A percentile compares a stretch with the other conserved stretches of the same genome.
These are phyloP conservation scores for Telmatherina bonti DNA, from an alignment of 2,797 vertebrate species.

Conservation along the genomic window DNA sequence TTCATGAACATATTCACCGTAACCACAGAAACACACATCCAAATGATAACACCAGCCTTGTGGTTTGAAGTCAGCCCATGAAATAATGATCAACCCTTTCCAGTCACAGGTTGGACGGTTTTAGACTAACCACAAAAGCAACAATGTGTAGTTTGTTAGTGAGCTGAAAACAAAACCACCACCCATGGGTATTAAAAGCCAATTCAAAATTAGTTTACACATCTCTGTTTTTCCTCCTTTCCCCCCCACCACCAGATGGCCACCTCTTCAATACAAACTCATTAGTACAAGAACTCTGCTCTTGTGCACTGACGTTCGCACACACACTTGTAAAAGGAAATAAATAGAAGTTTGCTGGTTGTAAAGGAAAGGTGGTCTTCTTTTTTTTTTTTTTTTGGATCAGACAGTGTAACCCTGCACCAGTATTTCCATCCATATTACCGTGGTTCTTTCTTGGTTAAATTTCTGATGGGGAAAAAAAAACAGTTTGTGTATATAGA, in stretches of 20 bases:
- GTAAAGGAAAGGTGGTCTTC: constrained; percentile 64
- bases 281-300: not conserved
- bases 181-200: not conserved
- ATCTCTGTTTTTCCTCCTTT: constrained; percentile 28
- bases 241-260: constrained; percentile 79
- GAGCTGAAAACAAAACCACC: constrained; percentile 59
- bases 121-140: not conserved
- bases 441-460: constrained; percentile 78
- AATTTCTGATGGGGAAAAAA: constrained; percentile 72
- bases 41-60: constrained; percentile 10
- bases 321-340: not conserved
- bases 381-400: constrained; percentile 31
- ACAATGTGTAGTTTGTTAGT: constrained; percentile 2
- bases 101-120: not conserved
- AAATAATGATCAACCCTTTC: constrained; percentile 4
- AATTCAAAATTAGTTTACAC: constrained; percentile 11
- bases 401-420: constrained; percentile 49
- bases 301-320: no score
- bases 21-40: constrained; percentile 7
- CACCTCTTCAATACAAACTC: constrained; percentile 72
- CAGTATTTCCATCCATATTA: constrained; percentile 64
- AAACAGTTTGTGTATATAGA: constrained; percentile 47
- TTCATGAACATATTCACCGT: constrained; percentile 15
- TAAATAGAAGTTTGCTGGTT: not conserved
- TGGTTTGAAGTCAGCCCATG: constrained; percentile 53